Base-by-base conservation (phyloP, 2,113 vertebrate species). In the Cairina moschata region DNA sequence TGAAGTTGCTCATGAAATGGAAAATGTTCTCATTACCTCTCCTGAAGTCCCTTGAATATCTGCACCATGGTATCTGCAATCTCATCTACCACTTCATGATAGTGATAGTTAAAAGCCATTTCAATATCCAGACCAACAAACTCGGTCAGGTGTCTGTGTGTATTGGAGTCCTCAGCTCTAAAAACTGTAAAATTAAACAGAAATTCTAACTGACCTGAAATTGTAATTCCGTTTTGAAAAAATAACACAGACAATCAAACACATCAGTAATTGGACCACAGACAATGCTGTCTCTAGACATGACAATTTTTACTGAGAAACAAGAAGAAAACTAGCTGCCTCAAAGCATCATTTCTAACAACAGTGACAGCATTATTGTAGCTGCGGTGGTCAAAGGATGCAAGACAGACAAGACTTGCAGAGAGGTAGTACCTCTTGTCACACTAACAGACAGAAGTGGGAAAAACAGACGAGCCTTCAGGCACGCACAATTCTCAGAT, bases 91-190 rank as follows among this genome's bases (percentile, higher is more conserved):
- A 99, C 99, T 97, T 99, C 99, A 66, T 99, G 99, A 96, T 99
- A 99, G 97, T 99, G 99, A 94, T 99, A 99, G 98, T 98, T 99
- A 97, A 99, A 99, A 73, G 99, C 98, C 99, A 99, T 99, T 98
- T 99, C 99, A 93, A 99, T 99, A 98, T 99, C 99, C 98, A 99
- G 98, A 81, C 99, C 99, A 97, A 99, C 99, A 97, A 99, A 99
- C 97, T 99, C 99, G 9, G 99, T 99, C 96, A 99, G 93, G 96
- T 99, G 99, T 86, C 99, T 99, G 88, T 99, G 99, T 59, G 99
- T 99, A 98, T 99, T 99, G 82, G 99, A 99, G 94, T 99, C 99
- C 96, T 99, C 99, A 4, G 99, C 99, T 97, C 99, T 98, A 97
- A 99, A 99, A 79, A 99, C 99, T 99, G 97, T 75, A 82, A 97